These are phyloP conservation scores for Rhinoptilus africanus DNA, from an alignment of 2,113 vertebrate genomes.

Conservation along the genomic window DNA sequence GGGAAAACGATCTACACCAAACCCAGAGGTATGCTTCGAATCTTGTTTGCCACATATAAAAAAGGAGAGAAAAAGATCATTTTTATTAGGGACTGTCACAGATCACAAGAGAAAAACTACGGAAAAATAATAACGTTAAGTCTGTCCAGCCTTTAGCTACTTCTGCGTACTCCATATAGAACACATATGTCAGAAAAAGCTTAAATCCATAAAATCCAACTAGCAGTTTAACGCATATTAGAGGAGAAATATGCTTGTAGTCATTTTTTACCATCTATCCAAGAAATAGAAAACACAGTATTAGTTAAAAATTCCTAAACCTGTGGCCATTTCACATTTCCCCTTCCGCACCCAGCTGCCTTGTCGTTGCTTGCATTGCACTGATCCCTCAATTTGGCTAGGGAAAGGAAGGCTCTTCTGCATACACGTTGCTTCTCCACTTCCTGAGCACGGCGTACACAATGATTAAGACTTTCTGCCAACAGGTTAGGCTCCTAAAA, in stretches of 20 bases:
- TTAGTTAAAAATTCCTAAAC: not conserved
- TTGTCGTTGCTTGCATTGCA: not conserved
- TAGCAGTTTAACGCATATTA: not conserved
- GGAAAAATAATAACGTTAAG: not conserved
- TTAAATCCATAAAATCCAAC: not conserved
- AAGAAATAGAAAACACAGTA: not conserved
- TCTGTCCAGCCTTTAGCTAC: not conserved
- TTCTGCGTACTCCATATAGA: not conserved
- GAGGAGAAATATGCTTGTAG: not conserved
- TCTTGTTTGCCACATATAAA: not conserved
- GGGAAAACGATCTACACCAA: not conserved
- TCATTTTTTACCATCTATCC: not conserved
- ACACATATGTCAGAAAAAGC: not conserved
- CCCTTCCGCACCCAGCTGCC: not conserved
- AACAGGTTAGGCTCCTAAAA: not conserved
- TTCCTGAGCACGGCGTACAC: rapidly evolving
- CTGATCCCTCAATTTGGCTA: not conserved
- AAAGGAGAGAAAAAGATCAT: not conserved
- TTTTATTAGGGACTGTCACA: not conserved
- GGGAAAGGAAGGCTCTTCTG: not conserved
- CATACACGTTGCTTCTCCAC: not conserved
- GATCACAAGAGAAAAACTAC: not conserved
- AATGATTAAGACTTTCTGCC: not conserved
- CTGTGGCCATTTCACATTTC: not conserved
- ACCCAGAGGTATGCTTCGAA: not conserved